Evolutionary conservation across 2,113 vertebrate species (phyloP), one percentile per base, ranked within the genome.

Genomic region (Dipodomys stephensi): DNA sequence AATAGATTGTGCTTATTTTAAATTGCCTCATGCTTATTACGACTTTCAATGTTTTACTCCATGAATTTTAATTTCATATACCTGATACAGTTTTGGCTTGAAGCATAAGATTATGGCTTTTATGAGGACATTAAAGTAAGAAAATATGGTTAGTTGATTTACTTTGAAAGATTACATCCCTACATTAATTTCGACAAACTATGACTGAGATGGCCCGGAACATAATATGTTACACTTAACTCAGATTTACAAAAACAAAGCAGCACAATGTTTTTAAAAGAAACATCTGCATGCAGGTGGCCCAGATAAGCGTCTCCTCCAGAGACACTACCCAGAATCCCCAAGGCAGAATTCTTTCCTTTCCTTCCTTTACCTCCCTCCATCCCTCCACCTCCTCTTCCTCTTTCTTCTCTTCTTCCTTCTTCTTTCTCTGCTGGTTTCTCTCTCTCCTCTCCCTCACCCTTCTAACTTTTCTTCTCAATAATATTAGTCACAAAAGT

Each of bases 11-110:
- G 71, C 22, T 95, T 88, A 88, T 79, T 86, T 88, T 60, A 88
- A 94, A 95, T 88, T 82, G 49, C 60, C 60, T 92, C 72, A 23
- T 67, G 78, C 89, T 94, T 92, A 89, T 83, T 92, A 65, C 49
- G 62, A 19, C 74, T 85, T 92, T 39, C 71, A 60, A 93, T 92
- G 74, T 83, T 85, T 95, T 92, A 91, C 78, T 92, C 88, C 57
- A 87, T 87, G 83, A 73, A 93, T 87, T 96, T 92, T 93, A 91
- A 81, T 93, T 95, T 84, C 19, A 80, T 93, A 89, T 12, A 79
- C 46, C 82, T 89, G n/a, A 78, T 78, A 89, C 35, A 81, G 5
- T 90, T 95, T 87, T 22, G 65, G 19, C 69, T 76, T 92, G 89
- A 96, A 90, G 62, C 73, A 81, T 1, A 88, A 87, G 44, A 87